These are phyloP conservation scores for Colinus virginianus DNA, from an alignment of 2,113 vertebrate genomes.

Conservation along the genomic window DNA sequence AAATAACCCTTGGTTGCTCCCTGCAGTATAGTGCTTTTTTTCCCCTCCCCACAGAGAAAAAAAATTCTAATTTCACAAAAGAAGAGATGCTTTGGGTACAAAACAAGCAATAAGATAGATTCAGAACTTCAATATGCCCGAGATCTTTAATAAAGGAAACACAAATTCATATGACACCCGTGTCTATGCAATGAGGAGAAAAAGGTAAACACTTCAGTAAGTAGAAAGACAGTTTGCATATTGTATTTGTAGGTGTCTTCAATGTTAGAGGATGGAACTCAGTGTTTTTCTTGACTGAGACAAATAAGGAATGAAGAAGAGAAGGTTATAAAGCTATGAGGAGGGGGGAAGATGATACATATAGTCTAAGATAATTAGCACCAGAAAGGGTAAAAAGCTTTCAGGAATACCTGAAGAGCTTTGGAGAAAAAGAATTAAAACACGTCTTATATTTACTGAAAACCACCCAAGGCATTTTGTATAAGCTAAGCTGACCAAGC, in stretches of 20 bases:
- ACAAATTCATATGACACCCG: neutral
- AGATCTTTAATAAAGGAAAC: neutral
- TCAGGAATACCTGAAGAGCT: neutral
- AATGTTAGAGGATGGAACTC: too few relatives aligned
- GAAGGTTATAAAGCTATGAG: neutral
- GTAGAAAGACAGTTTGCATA: neutral
- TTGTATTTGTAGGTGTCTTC: too few relatives aligned
- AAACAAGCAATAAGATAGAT: neutral
- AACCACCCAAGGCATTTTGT: neutral
- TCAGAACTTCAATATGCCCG: fast-evolving
- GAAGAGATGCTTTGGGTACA: neutral
- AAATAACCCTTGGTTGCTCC: neutral
- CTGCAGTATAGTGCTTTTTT: too few relatives aligned
- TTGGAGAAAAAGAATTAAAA: neutral
- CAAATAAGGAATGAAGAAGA: neutral
- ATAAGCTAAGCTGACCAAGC: neutral
- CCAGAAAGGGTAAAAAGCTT: neutral
- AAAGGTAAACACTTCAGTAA: neutral
- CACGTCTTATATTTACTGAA: neutral
- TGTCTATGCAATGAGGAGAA: neutral
- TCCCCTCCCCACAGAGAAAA: neutral
- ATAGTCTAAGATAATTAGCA: neutral
- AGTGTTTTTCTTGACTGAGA: neutral
- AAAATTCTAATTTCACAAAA: neutral
- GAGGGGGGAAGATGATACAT: neutral